Conservation (phyloP, 2,113 vertebrate species). For the Microcebus ravelobensis region DNA sequence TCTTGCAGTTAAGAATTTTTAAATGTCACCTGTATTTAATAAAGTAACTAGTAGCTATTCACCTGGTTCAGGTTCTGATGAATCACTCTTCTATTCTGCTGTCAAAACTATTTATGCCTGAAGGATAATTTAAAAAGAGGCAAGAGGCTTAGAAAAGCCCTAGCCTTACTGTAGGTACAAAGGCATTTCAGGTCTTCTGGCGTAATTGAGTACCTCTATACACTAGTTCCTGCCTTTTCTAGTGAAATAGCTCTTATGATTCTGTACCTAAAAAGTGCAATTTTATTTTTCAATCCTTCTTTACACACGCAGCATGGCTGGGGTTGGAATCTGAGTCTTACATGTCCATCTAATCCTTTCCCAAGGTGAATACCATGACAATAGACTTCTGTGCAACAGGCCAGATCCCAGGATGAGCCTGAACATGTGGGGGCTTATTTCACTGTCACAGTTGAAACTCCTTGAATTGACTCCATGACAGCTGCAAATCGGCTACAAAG, state of each 20-base stretch:
- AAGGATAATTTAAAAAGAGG: background rate
- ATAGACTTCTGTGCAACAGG: background rate
- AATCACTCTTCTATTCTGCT: constrained; percentile 20
- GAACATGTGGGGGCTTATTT: constrained; percentile 73
- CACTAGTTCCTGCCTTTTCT: background rate
- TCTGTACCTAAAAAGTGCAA: constrained; percentile 66
- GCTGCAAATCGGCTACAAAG: constrained; percentile 96
- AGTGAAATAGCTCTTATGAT: background rate
- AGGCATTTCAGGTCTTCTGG: background rate
- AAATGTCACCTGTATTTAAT: background rate
- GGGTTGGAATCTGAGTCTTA: background rate
- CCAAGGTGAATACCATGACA: background rate
- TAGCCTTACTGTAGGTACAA: background rate
- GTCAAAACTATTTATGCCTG: background rate
- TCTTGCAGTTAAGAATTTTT: background rate
- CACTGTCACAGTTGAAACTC: constrained; percentile 88
- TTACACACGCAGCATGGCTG: background rate
- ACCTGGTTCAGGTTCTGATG: constrained; percentile 15
- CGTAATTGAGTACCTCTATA: background rate
- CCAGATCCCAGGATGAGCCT: rapidly evolving
- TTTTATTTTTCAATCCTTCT: constrained; percentile 61
- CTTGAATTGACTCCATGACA: constrained; percentile 96
- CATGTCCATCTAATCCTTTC: background rate
- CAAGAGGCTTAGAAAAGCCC: constrained; percentile 16
- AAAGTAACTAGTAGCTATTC: background rate